These are phyloP conservation scores for Thecophora atra DNA, from an alignment of 2,888 invertebrate genomes.

Conservation along the genomic window DNA sequence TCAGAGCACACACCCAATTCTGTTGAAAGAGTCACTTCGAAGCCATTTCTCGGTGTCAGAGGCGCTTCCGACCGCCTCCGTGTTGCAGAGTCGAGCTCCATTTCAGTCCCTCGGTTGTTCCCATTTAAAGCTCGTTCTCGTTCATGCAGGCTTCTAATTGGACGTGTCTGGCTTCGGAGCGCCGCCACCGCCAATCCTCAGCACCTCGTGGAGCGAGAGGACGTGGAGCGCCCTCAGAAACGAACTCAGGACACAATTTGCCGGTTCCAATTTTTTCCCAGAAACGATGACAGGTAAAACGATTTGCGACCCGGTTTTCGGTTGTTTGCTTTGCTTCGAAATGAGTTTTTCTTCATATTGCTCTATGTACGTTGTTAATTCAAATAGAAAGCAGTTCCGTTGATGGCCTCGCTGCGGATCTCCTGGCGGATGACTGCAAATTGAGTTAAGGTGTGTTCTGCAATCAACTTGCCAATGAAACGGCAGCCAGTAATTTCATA, in stretches of 20 bases:
- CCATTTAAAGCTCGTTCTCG: neutral
- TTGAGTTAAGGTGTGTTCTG: neutral
- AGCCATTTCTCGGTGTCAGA: neutral
- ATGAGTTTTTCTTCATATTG: constrained; percentile 12
- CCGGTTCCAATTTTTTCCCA: constrained; percentile 5
- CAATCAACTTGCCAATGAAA: neutral
- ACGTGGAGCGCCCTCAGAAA: neutral
- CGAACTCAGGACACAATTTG: neutral
- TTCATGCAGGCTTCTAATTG: neutral
- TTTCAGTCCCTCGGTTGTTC: too few species aligned
- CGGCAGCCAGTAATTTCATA: neutral
- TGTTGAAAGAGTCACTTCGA: too few species aligned
- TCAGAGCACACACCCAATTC: neutral
- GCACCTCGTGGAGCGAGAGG: neutral
- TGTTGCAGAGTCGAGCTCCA: neutral
- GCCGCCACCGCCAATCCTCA: neutral
- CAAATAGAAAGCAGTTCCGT: constrained; percentile 6
- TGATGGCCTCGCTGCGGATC: neutral
- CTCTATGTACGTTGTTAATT: constrained; percentile 5
- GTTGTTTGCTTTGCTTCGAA: constrained; percentile 10
- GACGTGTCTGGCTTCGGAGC: neutral
- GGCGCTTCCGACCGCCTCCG: neutral
- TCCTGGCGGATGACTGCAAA: constrained; percentile 13
- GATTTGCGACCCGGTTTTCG: neutral
- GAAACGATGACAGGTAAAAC: constrained; percentile 18